Base-by-base conservation (phyloP, 2,888 invertebrate genomes). In the Drosophila pseudotalamancana region DNA sequence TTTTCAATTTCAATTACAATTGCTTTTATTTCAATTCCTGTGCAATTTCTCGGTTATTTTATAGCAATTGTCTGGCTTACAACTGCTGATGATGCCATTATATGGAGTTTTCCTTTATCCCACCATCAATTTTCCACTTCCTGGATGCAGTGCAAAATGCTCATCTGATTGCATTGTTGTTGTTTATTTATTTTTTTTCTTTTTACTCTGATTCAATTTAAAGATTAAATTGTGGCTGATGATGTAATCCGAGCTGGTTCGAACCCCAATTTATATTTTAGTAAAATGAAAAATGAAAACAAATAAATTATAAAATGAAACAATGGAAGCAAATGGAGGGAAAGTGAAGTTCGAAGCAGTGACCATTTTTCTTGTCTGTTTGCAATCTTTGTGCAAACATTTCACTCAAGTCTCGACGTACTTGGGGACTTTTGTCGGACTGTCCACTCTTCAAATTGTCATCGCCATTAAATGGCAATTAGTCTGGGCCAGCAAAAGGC, bases 391-490 rank as follows among this genome's bases (percentile, higher is more conserved):
- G 60, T 61, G 50, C 42, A 21, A 25, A 49, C 42, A 45, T 32
- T 72, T 55, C 29, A 37, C 29, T 42, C 37, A 29, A 19, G 4
- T 27, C 8, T 11, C 12, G 25, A 34, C 23, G 31, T 37, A 39
- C 19, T 11, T 31, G 12, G 19, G n/a, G 12, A 16, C 14, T 27
- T 18, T 23, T 34, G 21, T 67, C 50, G 62, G 57, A 12, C 56
- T 60, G 53, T 60, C 25, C 62, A 53, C 31, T 66, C 64, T 66
- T 65, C 80, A 72, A 75, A 75, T 86, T 75, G 83, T 72, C 72
- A 61, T 72, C 34, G 66, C 67, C 87, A 86, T 80, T 86, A 83
- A 86, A 79, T 83, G 76, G 64, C 84, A 80, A 80, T 80, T 80
- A 80, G 87, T 66, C 48, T 37, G 45, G 49, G 39, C 35, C 34